phyloP scores from a whole-genome alignment of 2,797 vertebrate species.

The Oceanodroma leucorhoa region DNA sequence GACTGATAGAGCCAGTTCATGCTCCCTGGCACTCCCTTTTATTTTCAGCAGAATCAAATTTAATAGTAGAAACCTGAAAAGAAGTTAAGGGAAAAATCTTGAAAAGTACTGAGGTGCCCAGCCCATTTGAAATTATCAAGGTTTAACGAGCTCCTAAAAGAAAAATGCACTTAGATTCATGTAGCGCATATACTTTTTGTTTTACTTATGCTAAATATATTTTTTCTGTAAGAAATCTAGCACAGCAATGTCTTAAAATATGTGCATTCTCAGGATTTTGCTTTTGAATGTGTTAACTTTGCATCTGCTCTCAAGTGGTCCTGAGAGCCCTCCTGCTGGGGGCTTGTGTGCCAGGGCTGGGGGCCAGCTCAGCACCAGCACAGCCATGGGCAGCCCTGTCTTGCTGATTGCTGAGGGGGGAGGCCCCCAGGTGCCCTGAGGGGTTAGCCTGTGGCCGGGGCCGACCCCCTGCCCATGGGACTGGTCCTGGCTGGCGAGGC shows the following conservation, averaged over 20 bases:
- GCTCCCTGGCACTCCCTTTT: not conserved
- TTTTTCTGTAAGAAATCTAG: not conserved
- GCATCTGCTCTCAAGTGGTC: not conserved
- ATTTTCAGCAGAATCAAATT: not conserved
- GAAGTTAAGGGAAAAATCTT: not conserved
- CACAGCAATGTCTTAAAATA: not conserved
- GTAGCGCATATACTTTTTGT: not conserved
- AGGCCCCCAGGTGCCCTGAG: not conserved
- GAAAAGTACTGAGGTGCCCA: not conserved
- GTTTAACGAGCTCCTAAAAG: not conserved
- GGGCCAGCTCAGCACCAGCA: not conserved
- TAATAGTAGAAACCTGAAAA: not conserved
- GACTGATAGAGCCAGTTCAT: not conserved
- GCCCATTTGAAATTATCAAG: not conserved
- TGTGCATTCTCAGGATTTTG: not conserved
- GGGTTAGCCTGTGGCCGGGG: not conserved
- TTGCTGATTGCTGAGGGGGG: not conserved
- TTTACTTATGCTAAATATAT: not conserved
- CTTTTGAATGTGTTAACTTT: not conserved
- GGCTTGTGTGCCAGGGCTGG: not conserved
- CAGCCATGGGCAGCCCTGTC: fast-evolving
- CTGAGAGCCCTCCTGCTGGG: not conserved
- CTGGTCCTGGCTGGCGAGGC: not conserved
- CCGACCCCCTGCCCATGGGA: fast-evolving
- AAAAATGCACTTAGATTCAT: not conserved